Percentiles rank a stretch among this genome's conserved stretches.
phyloP scores from a whole-genome alignment of 2,113 vertebrate genomes.

The Cyprinus carpio region DNA sequence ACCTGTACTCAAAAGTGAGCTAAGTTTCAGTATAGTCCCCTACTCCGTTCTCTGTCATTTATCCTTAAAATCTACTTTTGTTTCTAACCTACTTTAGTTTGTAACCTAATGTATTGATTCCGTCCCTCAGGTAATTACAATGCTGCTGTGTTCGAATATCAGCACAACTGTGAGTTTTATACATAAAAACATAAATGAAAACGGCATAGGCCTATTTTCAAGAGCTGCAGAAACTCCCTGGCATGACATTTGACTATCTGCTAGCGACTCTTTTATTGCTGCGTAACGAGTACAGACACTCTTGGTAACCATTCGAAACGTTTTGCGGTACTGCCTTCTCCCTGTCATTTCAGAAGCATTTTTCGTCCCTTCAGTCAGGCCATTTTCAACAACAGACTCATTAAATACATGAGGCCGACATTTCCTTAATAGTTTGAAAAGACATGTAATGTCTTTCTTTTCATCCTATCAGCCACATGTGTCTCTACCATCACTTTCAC shows the following conservation, averaged over 20 bases:
- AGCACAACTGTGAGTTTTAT: not conserved
- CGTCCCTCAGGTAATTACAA: not conserved
- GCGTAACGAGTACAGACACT: not conserved
- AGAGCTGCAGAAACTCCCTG: not conserved
- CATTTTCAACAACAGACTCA: no score
- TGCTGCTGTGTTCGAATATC: not conserved
- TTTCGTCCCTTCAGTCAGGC: conserved; percentile 40
- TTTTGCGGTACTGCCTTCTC: conserved; percentile 30
- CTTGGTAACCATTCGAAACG: not conserved
- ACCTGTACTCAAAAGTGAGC: not conserved
- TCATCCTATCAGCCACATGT: conserved; percentile 44
- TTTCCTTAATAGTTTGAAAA: no score
- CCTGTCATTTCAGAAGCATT: not conserved
- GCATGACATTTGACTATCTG: not conserved
- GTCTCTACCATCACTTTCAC: conserved; percentile 48
- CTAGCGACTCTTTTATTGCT: conserved; percentile 14
- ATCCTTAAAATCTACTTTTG: not conserved
- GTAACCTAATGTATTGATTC: not conserved
- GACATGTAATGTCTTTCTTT: no score
- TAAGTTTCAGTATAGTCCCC: not conserved
- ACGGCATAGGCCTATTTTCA: not conserved
- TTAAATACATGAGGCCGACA: no score
- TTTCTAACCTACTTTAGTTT: not conserved
- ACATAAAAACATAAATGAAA: no score
- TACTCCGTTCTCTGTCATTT: not conserved